Base-by-base conservation (phyloP, 2,113 vertebrate genomes). In the Chloebia gouldiae region DNA sequence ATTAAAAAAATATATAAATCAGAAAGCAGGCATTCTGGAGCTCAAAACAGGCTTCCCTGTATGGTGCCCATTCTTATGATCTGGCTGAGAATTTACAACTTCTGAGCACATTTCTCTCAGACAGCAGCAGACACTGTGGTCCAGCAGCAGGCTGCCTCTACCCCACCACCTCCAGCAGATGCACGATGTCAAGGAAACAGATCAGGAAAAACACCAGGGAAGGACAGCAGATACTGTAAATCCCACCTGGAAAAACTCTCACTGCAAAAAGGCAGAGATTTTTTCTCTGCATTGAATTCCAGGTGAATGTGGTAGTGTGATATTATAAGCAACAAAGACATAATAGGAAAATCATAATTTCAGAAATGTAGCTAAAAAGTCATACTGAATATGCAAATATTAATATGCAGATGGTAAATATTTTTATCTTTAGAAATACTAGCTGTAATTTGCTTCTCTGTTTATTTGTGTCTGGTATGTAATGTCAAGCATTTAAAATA, bases 401-500 rank as follows among this genome's bases (percentile, higher is more conserved):
- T 79, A 76, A 45, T 35, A 81, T 39, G 72, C 10, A 57, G 51
- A 71, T 63, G 20, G 23, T 13, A 59, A 86, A 31, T 60, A 64
- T 75, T 88, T 94, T 92, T 81, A 51, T 71, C 37, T 84, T 72
- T 76, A 81, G n/a, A 90, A 86, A 86, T 81, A 50, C 31, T 86
- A 81, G n/a, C 49, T 81, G 7, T 84, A 88, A 90, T 94, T 93
- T 94, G 11, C 76, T 71, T 71, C 71, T 53, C 6, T 92, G 44
- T 92, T 94, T 94, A 78, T 90, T 93, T 94, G 79, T 90, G 70
- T 91, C 63, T 94, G 63, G 39, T 71, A 73, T 73, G 59, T 50
- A 80, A 93, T 73, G 59, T 78, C 40, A 94, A 90, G 56, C 47
- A 82, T 82, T 94, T 91, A 68, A 95, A 95, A 91, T 86, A 95